Percentiles rank a stretch among this genome's conserved stretches.
These are phyloP conservation scores for Sebastes nivosus DNA, from an alignment of 2,797 vertebrate genomes.

Conservation along the genomic window DNA sequence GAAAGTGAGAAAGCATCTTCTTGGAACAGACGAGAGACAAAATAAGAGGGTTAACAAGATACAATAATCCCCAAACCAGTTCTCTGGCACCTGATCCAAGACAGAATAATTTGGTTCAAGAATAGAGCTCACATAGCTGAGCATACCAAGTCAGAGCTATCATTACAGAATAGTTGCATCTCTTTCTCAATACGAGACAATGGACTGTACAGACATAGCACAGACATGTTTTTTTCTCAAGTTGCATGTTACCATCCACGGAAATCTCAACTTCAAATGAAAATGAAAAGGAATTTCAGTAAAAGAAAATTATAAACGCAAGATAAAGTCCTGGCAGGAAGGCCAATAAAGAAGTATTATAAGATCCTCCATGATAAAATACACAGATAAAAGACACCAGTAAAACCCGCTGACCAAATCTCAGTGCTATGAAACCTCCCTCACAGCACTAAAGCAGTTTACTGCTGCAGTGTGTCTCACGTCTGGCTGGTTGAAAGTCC, in stretches of 20 bases:
- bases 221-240: slow-evolving; percentile 10
- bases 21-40: slow-evolving; percentile 4
- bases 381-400: slow-evolving; percentile 40
- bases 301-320: slow-evolving; percentile 54
- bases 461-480: slow-evolving; percentile 51
- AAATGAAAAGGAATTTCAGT: slow-evolving; percentile 36
- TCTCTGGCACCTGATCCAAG: slow-evolving; percentile 51
- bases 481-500: slow-evolving; percentile 68
- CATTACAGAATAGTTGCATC: slow-evolving; percentile 49
- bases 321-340: slow-evolving; percentile 25
- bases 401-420: slow-evolving; percentile 41
- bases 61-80: slow-evolving; percentile 32
- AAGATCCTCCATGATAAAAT: slow-evolving; percentile 27
- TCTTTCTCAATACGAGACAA: slow-evolving; percentile 42
- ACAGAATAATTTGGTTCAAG: slow-evolving; percentile 44
- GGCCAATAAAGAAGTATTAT: slow-evolving; percentile 39
- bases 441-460: slow-evolving; percentile 52
- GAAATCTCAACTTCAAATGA: slow-evolving; percentile 19
- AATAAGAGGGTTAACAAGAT: slow-evolving; percentile 52
- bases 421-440: slow-evolving; percentile 34
- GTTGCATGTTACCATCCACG: slow-evolving; percentile 16
- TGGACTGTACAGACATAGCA: slow-evolving; percentile 7
- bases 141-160: slow-evolving; percentile 48
- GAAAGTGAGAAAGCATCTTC: slow-evolving; percentile 17
- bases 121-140: slow-evolving; percentile 27